Conservation (phyloP, 2,113 vertebrate species). For the Lonchura striata region DNA sequence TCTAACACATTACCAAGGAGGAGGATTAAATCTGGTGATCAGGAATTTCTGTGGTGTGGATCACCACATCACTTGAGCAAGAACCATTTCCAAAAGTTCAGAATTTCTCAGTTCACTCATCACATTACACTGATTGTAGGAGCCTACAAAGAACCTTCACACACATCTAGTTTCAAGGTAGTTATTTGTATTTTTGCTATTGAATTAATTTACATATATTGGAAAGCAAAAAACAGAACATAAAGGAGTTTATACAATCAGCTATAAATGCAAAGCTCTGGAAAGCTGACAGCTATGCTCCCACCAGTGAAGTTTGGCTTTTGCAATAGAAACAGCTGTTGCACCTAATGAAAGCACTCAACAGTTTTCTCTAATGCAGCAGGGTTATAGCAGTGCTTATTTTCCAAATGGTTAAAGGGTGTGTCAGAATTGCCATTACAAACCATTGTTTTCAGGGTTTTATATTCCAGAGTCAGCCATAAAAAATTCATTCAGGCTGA, state of each 20-base stretch:
- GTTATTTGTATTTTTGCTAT: constrained; percentile 70
- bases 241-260: constrained; percentile 61
- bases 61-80: neutral
- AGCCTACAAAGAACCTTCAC: neutral
- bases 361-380: constrained; percentile 62
- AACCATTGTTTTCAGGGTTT: constrained; percentile 38
- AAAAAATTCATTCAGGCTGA: constrained; percentile 46
- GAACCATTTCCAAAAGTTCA: neutral
- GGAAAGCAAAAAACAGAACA: constrained; percentile 22
- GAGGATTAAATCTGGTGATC: neutral
- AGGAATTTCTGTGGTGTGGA: neutral
- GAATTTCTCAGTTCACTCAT: neutral
- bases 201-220: constrained; percentile 67
- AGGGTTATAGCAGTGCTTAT: constrained; percentile 66
- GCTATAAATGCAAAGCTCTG: constrained; percentile 50
- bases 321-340: constrained; percentile 76
- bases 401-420: constrained; percentile 57
- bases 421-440: constrained; percentile 57
- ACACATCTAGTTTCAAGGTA: constrained; percentile 52
- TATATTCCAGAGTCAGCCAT: constrained; percentile 10
- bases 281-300: constrained; percentile 58
- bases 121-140: neutral
- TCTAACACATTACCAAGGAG: neutral
- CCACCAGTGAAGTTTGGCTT: constrained; percentile 68
- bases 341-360: constrained; percentile 74